phyloP scores from a whole-genome alignment of 30 jellyfish, hydroid and myxozoan genomes.

The Cassiopea xamachana region DNA sequence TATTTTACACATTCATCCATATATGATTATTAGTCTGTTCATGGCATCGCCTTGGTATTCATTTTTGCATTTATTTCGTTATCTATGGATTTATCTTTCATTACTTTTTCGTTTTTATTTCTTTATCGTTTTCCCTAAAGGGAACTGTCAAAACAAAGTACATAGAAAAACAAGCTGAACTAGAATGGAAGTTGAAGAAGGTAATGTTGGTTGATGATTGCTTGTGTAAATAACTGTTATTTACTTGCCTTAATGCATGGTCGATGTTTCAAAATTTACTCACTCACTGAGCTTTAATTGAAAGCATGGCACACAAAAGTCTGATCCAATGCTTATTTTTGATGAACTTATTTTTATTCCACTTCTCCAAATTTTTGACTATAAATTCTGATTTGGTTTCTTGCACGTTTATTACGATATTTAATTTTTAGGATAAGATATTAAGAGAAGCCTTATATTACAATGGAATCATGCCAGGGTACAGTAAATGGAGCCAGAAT shows the following conservation, averaged over 20 bases:
- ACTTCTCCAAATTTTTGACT: too few species aligned
- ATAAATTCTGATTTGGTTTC: too few species aligned
- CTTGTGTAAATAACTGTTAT: background rate
- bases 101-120: background rate
- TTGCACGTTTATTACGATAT: too few species aligned
- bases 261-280: too few species aligned
- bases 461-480: constrained; percentile 68
- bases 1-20: background rate
- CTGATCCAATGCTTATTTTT: too few species aligned
- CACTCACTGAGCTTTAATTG: too few species aligned
- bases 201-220: background rate
- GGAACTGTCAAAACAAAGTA: constrained; percentile 44
- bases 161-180: constrained; percentile 62
- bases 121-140: background rate
- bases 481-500: constrained; percentile 73
- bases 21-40: background rate
- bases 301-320: too few species aligned
- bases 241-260: background rate
- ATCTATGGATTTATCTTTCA: background rate
- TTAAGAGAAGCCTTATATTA: constrained; percentile 2
- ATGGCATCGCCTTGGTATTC: background rate
- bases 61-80: background rate
- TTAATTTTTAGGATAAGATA: background rate
- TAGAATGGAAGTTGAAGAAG: constrained; percentile 55
- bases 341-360: too few species aligned